Evolutionary conservation across 1,140 invertebrate genomes (phyloP), one percentile per base, ranked within the genome.

Genomic region (Penaeus chinensis): DNA sequence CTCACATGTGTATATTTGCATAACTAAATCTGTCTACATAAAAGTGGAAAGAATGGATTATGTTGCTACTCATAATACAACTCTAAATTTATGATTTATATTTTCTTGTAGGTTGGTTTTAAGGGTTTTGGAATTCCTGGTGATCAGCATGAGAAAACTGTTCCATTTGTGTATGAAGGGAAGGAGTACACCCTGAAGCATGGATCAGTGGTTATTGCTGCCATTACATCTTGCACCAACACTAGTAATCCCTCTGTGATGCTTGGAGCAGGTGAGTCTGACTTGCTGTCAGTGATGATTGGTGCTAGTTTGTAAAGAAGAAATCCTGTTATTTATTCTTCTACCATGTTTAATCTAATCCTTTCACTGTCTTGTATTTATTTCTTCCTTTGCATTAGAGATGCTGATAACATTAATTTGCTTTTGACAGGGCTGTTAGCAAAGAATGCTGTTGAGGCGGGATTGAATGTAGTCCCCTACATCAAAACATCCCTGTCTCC

Each of bases 141-240:
- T 2, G 95, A 96, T 0, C 96, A 96, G 91, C 91, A 96, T 4
- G 91, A 92, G 1, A 92, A 94, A 0, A 93, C 93, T 18, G 95
- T 95, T 0, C 95, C 95, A 89, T 97, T 99, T 91, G 94, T 95
- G 27, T 97, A 94, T 93, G 95, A 97, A 90, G 96, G 95, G 3
- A 93, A 95, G 88, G 95, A 97, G 90, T 98, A 98, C 91, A 94
- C 92, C n/a, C 93, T 99, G 32, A 94, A 92, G 3, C 98, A 99
- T 92, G 98, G 98, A 11, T 98, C 97, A 1, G 98, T 99, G 18
- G 96, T 99, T 24, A 99, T 99, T 90, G 97, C 98, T 0, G 98
- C 98, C 32, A 99, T 99, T 89, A 99, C 98, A 1, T 97, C 96
- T 71, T 99, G 98, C 93, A 99, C 98, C 22, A 99, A 99, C 92